Percentiles rank a stretch among this genome's conserved stretches.
Evolutionary conservation across 2,888 invertebrate genomes (phyloP).

Genomic region (Diaphora mendica): DNA sequence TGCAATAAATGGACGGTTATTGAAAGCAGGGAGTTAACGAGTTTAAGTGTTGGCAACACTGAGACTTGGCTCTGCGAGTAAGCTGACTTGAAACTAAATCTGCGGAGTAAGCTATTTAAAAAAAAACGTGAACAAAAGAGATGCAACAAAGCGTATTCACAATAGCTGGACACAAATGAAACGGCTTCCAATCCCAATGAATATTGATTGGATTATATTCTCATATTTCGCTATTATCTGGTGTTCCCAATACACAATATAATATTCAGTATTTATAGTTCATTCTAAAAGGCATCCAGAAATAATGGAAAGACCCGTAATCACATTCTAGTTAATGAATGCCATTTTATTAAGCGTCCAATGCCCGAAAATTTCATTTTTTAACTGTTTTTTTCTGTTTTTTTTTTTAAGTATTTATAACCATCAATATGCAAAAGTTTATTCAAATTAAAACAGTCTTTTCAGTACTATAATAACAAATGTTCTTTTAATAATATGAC

Average conservation of each 20-base stretch:
- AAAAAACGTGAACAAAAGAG: neutral
- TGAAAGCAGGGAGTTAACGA: neutral
- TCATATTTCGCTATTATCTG: conserved; percentile 11
- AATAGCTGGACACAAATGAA: conserved; percentile 26
- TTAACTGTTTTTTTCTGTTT: neutral
- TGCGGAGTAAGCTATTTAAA: neutral
- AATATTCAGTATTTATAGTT: neutral
- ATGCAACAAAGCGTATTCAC: conserved; percentile 12
- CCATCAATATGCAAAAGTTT: too few relatives aligned
- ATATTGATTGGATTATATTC: conserved; percentile 31
- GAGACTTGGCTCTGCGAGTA: neutral
- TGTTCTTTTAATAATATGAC: too few relatives aligned
- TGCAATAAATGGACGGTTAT: neutral
- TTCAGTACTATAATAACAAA: too few relatives aligned
- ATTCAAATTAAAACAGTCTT: too few relatives aligned
- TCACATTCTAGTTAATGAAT: neutral
- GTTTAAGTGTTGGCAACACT: neutral
- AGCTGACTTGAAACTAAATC: neutral
- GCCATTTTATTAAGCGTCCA: neutral
- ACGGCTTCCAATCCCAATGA: conserved; percentile 25
- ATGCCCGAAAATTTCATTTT: neutral
- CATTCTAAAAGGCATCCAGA: neutral
- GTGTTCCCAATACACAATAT: neutral
- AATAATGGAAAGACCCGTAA: neutral
- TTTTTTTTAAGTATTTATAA: too few relatives aligned